A percentile compares a stretch with the other conserved stretches of the same genome.
These are phyloP conservation scores for Listronotus oregonensis DNA, from an alignment of 1,140 invertebrate genomes.

Conservation along the genomic window DNA sequence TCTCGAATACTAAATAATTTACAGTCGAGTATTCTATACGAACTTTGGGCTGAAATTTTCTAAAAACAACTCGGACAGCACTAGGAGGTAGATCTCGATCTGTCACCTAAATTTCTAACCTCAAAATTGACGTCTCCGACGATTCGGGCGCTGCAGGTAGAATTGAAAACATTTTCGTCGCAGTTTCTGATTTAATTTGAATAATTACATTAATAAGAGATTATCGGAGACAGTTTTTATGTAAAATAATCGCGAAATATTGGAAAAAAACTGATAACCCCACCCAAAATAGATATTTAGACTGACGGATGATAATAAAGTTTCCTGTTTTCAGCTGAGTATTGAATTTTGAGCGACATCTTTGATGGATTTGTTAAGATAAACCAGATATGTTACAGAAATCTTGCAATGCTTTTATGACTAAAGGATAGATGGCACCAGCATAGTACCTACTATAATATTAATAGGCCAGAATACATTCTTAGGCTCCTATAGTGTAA, in stretches of 20 bases:
- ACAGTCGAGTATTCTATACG: slow-evolving; percentile 2
- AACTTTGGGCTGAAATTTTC: slow-evolving; percentile 1
- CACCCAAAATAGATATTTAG: slow-evolving; percentile 35
- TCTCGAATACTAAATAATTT: not conserved
- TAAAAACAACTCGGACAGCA: slow-evolving; percentile 31
- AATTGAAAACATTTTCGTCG: not conserved
- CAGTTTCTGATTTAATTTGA: not conserved
- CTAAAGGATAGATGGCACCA: no score
- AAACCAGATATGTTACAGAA: no score
- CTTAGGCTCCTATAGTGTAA: no score
- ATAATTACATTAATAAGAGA: not conserved
- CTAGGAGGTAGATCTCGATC: slow-evolving; percentile 30
- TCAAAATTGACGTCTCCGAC: slow-evolving; percentile 19
- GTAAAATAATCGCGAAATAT: slow-evolving; percentile 26
- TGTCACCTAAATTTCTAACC: slow-evolving; percentile 36
- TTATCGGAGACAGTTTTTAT: slow-evolving; percentile 4
- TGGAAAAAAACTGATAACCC: slow-evolving; percentile 32
- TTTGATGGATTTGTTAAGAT: not conserved
- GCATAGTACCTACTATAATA: no score
- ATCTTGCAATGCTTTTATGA: no score
- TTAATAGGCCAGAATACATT: no score
- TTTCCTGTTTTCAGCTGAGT: slow-evolving; percentile 25
- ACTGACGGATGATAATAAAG: slow-evolving; percentile 21
- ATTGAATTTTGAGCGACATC: slow-evolving; percentile 4
- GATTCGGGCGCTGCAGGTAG: not conserved